Evolutionary conservation across 2,797 vertebrate species (phyloP), one percentile per base, ranked within the genome.

Genomic region (Sebastes kiyomatsui): DNA sequence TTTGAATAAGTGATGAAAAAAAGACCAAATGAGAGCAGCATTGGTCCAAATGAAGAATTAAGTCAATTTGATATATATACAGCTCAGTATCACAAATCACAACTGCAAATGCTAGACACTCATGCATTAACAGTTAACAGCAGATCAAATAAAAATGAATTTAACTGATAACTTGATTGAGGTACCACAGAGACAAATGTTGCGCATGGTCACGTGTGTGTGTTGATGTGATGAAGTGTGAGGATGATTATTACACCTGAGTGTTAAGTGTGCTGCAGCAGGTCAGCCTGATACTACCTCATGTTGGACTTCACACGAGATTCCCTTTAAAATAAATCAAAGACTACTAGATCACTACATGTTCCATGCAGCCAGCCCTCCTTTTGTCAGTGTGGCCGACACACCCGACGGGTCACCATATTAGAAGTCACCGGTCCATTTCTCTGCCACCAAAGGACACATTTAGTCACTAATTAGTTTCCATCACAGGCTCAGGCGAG

Each of bases 231-330:
- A 11, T 22, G 72, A 55, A 27, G 92, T 86, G 92, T 75, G 76
- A 77, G 59, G 68, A 32, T 78, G 87, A 76, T 64, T 10, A 25
- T 93, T 6, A 64, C 91, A 88, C 86, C 72, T 22, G 60, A 13
- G 90, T 91, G 92, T 82, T n/a, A 94, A 93, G 93, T 90, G 94
- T 93, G 92, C 82, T 23, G 74, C 83, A 10, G 23, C 83, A 9
- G 79, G 59, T 77, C 84, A 55, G 72, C 65, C 8, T 59, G 28
- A 30, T 67, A 20, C 80, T 67, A n/a, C 79, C 75, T 46, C 3
- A 1, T 75, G 84, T 89, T 77, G 58, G 69, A 66, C 59, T 85
- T 87, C 81, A 81, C 88, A 80, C 80, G 1, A 32, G n/a, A 64
- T 12, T 54, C 11, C 11, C 54, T 72, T 12, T 35, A 4, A 27